Evolutionary conservation across 2,113 vertebrate species (phyloP).

Genomic region (Rhinolophus sinicus): DNA sequence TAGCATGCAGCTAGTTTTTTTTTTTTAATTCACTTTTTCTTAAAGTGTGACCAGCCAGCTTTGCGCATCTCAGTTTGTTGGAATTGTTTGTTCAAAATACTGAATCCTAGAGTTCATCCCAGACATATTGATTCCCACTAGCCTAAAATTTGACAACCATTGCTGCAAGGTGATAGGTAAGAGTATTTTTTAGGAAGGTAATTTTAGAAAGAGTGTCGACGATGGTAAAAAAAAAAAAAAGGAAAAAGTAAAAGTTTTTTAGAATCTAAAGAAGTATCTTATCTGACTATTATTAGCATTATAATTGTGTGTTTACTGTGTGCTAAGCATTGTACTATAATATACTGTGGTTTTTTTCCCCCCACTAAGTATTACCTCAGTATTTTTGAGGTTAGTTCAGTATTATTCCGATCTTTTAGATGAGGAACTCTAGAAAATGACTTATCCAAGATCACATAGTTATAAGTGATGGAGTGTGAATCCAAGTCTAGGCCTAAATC

Average conservation of each 20-base stretch:
- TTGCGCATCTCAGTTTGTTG: neutral
- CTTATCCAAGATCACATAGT: neutral
- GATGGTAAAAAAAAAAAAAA: neutral
- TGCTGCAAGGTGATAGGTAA: neutral
- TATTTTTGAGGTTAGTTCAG: neutral
- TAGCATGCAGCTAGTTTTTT: neutral
- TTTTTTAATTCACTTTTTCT: neutral
- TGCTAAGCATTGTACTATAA: neutral
- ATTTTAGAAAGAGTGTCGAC: constrained; percentile 27
- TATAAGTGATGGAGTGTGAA: neutral
- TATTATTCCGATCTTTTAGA: neutral
- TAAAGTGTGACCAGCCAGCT: neutral
- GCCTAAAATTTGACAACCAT: neutral
- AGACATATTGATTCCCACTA: neutral
- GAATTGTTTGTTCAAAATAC: neutral
- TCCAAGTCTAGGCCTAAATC: neutral
- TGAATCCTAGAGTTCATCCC: neutral
- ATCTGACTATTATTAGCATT: neutral
- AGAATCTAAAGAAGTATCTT: neutral
- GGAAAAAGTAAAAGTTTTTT: neutral
- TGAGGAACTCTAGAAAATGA: neutral
- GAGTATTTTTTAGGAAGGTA: neutral
- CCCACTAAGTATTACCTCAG: neutral
- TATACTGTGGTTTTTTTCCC: neutral
- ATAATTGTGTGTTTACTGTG: neutral